phyloP scores from a whole-genome alignment of 1,140 invertebrate species.

The Lerema accius region DNA sequence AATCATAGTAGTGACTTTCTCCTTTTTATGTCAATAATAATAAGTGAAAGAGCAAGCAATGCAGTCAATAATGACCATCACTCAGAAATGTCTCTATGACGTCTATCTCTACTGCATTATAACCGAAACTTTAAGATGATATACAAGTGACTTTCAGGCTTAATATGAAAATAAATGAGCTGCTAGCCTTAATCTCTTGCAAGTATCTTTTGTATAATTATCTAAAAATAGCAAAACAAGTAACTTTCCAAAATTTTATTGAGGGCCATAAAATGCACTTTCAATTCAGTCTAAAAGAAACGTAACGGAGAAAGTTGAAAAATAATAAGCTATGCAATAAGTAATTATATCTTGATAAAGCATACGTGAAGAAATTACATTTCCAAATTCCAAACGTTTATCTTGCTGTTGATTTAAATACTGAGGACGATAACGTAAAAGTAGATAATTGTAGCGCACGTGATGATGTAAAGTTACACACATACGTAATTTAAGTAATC shows the following conservation, averaged over 20 bases:
- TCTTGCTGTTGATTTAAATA: slow-evolving; percentile 13
- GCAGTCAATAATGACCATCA: no score
- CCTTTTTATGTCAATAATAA: no score
- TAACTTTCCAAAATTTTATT: background rate
- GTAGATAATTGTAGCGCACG: slow-evolving; percentile 9
- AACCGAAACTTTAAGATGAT: no score
- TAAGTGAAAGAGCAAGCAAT: no score
- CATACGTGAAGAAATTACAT: slow-evolving; percentile 8
- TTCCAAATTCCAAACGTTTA: background rate
- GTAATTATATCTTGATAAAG: slow-evolving; percentile 9
- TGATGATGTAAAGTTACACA: slow-evolving; percentile 3
- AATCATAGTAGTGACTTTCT: no score
- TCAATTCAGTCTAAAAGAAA: background rate
- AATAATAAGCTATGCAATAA: background rate
- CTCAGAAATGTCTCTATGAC: no score
- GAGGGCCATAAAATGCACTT: background rate
- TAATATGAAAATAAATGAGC: no score
- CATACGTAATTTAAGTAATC: slow-evolving; percentile 4
- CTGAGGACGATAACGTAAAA: slow-evolving; percentile 6
- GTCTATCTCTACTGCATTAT: no score
- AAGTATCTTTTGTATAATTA: no score
- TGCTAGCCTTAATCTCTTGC: no score
- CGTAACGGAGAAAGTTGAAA: slow-evolving; percentile 2
- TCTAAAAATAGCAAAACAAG: background rate
- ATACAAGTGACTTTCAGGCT: no score